phyloP scores from a whole-genome alignment of 2,888 invertebrate genomes.

The Eupithecia tripunctaria region DNA sequence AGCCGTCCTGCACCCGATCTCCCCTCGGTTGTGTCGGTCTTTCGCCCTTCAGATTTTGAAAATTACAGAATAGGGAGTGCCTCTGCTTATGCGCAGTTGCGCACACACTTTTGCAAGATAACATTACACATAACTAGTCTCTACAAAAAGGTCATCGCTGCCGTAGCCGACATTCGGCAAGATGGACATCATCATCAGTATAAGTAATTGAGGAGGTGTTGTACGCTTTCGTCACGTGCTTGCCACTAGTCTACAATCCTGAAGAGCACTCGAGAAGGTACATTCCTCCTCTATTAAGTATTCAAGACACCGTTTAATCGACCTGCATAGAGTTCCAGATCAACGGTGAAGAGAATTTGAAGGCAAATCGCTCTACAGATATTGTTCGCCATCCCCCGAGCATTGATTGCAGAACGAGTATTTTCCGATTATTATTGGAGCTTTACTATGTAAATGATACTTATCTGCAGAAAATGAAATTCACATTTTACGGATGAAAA shows the following conservation, averaged over 20 bases:
- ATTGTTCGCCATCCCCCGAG: slow-evolving; percentile 58
- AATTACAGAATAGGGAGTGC: no score
- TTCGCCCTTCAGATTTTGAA: no score
- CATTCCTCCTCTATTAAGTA: slow-evolving; percentile 72
- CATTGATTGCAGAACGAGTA: slow-evolving; percentile 56
- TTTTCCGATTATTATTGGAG: slow-evolving; percentile 51
- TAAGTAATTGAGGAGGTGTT: not conserved
- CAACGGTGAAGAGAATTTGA: slow-evolving; percentile 67
- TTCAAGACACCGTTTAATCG: slow-evolving; percentile 81
- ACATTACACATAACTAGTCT: no score
- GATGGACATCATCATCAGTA: not conserved
- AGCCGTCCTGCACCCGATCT: not conserved
- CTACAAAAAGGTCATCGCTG: not conserved
- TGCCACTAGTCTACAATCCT: slow-evolving; percentile 20
- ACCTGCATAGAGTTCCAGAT: slow-evolving; percentile 64
- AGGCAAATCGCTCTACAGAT: slow-evolving; percentile 64
- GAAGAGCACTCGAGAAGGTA: slow-evolving; percentile 60
- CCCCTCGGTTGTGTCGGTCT: not conserved
- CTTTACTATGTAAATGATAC: slow-evolving; percentile 53
- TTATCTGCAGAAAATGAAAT: slow-evolving; percentile 18
- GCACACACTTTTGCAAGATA: no score
- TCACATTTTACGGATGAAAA: slow-evolving; percentile 39
- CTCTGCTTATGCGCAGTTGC: no score
- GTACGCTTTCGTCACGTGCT: not conserved
- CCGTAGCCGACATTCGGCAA: not conserved